phyloP scores from a whole-genome alignment of 64 coral and sea anemone species.

The Actinia equina region DNA sequence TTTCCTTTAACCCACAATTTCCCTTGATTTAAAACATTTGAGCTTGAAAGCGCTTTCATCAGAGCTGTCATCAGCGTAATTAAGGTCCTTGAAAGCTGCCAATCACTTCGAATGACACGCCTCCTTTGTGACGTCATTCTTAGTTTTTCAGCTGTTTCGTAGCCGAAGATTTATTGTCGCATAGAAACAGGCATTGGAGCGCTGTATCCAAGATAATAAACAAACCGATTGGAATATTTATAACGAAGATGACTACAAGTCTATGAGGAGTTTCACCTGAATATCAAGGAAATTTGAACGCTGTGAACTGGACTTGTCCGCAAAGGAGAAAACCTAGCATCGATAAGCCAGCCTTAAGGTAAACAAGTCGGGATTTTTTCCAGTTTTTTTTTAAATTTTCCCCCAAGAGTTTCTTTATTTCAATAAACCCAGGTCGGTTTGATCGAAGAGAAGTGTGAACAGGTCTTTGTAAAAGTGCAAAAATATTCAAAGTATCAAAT shows the following conservation, averaged over 20 bases:
- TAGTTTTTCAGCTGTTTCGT: conserved; percentile 8
- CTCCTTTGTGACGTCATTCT: conserved; percentile 3
- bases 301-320: not conserved
- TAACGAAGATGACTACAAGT: not conserved
- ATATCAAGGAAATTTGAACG: not conserved
- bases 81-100: not conserved
- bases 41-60: not conserved
- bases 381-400: not conserved
- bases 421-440: not conserved
- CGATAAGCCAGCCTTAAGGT: not conserved
- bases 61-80: not conserved
- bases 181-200: not conserved
- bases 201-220: conserved; percentile 55
- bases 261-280: not conserved
- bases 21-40: not conserved
- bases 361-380: not conserved
- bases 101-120: not conserved
- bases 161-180: not conserved
- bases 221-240: conserved; percentile 30
- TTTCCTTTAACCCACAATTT: not conserved
- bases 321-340: not conserved
- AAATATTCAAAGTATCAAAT: not conserved
- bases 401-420: not conserved
- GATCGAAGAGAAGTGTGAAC: not conserved
- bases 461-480: not conserved